Evolutionary conservation across 2,888 invertebrate species (phyloP).

Genomic region (Melipona beecheii): DNA sequence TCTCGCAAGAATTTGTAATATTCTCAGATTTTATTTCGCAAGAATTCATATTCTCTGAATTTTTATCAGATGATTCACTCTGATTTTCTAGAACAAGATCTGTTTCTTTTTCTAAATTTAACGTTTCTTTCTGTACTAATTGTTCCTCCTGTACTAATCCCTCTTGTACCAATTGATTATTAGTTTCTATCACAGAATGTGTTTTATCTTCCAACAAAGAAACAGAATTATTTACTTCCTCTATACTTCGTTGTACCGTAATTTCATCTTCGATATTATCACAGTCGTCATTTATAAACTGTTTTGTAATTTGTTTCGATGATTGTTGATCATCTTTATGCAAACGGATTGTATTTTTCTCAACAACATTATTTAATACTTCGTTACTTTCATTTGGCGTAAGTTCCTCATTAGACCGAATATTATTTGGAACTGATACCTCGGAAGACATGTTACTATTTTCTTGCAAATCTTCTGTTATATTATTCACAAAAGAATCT

Average conservation of each 20-base stretch:
- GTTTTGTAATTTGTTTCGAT: slow-evolving; percentile 19
- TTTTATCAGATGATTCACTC: slow-evolving; percentile 2
- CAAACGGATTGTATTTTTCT: slow-evolving; percentile 1
- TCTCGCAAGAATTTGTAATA: slow-evolving; percentile 4
- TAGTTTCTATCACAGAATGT: slow-evolving; percentile 54
- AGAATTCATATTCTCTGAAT: not conserved
- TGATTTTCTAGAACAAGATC: slow-evolving; percentile 4
- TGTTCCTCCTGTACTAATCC: not conserved
- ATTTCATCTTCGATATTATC: slow-evolving; percentile 45
- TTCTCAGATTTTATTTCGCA: slow-evolving; percentile 11
- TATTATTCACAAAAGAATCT: not conserved
- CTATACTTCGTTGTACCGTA: slow-evolving; percentile 12
- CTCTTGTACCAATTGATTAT: slow-evolving; percentile 31
- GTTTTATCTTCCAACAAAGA: slow-evolving; percentile 34
- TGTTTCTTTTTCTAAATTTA: not conserved
- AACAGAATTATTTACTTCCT: slow-evolving; percentile 15
- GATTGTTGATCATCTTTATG: slow-evolving; percentile 26
- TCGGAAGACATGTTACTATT: slow-evolving; percentile 38
- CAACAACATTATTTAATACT: not conserved
- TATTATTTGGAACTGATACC: slow-evolving; percentile 15
- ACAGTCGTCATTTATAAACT: slow-evolving; percentile 49
- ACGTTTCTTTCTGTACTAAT: not conserved
- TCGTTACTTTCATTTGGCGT: slow-evolving; percentile 27
- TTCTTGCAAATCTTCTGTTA: slow-evolving; percentile 10
- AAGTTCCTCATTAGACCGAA: slow-evolving; percentile 7